Conservation (phyloP, 2,113 vertebrate genomes). For the Dinomys branickii region DNA sequence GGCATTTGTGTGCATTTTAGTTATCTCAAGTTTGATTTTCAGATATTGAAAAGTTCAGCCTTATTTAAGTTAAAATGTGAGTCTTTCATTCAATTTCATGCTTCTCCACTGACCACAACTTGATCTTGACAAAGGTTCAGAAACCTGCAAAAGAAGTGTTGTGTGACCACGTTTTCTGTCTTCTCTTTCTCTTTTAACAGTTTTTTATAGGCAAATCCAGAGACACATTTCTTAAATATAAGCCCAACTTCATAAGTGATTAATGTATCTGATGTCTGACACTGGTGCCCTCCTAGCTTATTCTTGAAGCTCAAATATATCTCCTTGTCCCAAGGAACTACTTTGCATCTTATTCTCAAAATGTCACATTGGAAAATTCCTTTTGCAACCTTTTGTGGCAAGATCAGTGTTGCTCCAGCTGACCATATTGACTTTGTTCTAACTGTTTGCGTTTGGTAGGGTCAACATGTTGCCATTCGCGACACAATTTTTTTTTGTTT, state of each 20-base stretch:
- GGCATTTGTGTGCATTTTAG: background rate
- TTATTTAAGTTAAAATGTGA: background rate
- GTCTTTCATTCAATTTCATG: background rate
- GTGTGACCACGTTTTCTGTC: rapidly evolving
- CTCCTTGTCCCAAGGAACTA: background rate
- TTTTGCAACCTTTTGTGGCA: background rate
- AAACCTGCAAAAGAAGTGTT: background rate
- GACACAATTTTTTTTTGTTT: background rate
- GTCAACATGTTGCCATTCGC: background rate
- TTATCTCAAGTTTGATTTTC: background rate
- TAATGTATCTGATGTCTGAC: background rate
- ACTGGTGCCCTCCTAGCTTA: background rate
- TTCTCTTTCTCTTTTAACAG: background rate
- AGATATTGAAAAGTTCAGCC: background rate
- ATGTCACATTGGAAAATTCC: rapidly evolving
- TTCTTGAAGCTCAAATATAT: background rate
- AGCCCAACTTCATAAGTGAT: background rate
- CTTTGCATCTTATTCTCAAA: background rate
- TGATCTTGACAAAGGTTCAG: background rate
- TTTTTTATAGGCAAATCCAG: background rate
- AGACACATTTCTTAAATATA: background rate
- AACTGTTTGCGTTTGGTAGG: no score
- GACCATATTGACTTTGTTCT: background rate
- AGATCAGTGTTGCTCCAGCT: background rate
- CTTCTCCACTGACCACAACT: rapidly evolving